Percentiles rank a stretch among this genome's conserved stretches.
These are phyloP conservation scores for cat (Felis catus) DNA, from an alignment of 2,113 vertebrate genomes.

Conservation along the genomic window F.catus_Fca126_mat1.0 CM031415.1:141864001-141864500, in stretches of 20 bases:
- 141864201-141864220: neutral
- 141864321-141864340: neutral
- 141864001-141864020: neutral
- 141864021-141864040: neutral
- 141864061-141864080: neutral
- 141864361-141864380: neutral
- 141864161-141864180: neutral
- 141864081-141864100: neutral
- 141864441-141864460: too few relatives aligned
- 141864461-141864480: too few relatives aligned
- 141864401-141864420: too few relatives aligned
- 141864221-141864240: neutral
- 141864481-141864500: too few relatives aligned
- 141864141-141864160: neutral
- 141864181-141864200: too few relatives aligned
- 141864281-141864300: neutral
- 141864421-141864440: too few relatives aligned
- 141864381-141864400: neutral
- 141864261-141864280: neutral
- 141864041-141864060: neutral
- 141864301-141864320: neutral
- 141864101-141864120: neutral
- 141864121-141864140: neutral
- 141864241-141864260: neutral
- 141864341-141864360: neutral